Evolutionary conservation across 2,797 vertebrate species (phyloP), one percentile per base, ranked within the genome.

Genomic region (Prunella strophiata): DNA sequence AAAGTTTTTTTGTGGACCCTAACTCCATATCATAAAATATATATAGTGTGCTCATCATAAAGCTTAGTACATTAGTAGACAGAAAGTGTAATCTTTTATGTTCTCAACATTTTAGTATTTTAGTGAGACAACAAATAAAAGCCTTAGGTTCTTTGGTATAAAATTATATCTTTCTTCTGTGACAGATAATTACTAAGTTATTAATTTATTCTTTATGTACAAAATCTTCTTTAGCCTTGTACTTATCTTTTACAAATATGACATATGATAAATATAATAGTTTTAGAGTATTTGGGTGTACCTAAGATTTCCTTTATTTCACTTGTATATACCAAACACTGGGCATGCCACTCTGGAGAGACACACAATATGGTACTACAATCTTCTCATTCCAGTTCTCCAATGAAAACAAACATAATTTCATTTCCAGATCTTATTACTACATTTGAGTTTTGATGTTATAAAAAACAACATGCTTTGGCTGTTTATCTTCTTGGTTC

Each of bases 1-100:
- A 3, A 98, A 97, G 96, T 98, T 98, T 97, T 96, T 95, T 96
- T 93, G 95, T 97, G 96, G 96, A 98, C 97, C 96, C 97, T 97
- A 97, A 98, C 93, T 96, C 93, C 9, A 7, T 74, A 81, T 96
- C 92, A 84, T 98, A 98, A 98, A 97, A 96, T 72, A 95, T 88
- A 95, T 71, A 83, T 57, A 94, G 72, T 59, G 77, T 47, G 42
- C 83, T 74, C 51, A 89, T 82, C 82, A 52, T 8, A 86, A 75
- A 78, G 45, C 65, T 90, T 80, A 67, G n/a, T 84, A 61, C 27
- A 43, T 76, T 85, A 91, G 52, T 51, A 91, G 87, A 65, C 36
- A 96, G 82, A 87, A 85, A 92, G 58, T 27, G 15, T 70, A 78
- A 94, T 54, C 43, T 40, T 88, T 92, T 65, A 78, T 78, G 48